Evolutionary conservation across 2,113 vertebrate genomes (phyloP), one percentile per base, ranked within the genome.

Genomic region (Actenoides lindsayi): DNA sequence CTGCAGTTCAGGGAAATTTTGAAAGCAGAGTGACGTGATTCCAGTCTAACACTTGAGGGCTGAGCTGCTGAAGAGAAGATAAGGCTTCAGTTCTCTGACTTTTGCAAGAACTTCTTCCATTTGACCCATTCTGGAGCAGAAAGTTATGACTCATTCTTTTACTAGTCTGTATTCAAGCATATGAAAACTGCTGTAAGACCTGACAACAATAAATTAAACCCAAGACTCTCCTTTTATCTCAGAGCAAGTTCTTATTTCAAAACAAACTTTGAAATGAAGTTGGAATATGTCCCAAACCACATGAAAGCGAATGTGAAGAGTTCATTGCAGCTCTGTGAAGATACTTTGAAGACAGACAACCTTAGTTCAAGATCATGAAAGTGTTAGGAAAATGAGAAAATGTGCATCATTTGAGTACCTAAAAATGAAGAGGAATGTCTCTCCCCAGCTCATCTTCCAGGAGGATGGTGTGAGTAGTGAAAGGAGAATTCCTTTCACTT

Each of bases 271-370:
- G 50, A 80, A 77, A 74, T 46, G n/a, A 80, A 90, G 35, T 30
- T 96, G 93, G 79, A 90, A 8, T 74, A 39, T 42, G 30, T 86
- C 37, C 63, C 88, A 96, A 80, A 75, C 85, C 92, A 83, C 92
- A 60, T 46, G 42, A 93, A 92, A 86, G 79, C 27, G 46, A 71
- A 31, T 31, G 16, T 51, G 48, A 70, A 75, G 68, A 51, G n/a
- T 78, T 90, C 35, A 3, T 37, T 83, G 37, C 8, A 37, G 37
- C 37, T 37, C 37, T 37, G 37, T 37, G 37, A 37, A 37, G 37
- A 37, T 37, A 37, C 37, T 37, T 37, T 37, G 37, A 37, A 37
- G 37, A 37, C 37, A 37, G 37, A 37, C 31, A 64, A n/a, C 21
- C n/a, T 84, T 42, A 68, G 37, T 50, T 94, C 64, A 68, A 51